Base-by-base conservation (phyloP, 64 coral and sea anemone genomes). In the Dendronephthya gigantea region DNA sequence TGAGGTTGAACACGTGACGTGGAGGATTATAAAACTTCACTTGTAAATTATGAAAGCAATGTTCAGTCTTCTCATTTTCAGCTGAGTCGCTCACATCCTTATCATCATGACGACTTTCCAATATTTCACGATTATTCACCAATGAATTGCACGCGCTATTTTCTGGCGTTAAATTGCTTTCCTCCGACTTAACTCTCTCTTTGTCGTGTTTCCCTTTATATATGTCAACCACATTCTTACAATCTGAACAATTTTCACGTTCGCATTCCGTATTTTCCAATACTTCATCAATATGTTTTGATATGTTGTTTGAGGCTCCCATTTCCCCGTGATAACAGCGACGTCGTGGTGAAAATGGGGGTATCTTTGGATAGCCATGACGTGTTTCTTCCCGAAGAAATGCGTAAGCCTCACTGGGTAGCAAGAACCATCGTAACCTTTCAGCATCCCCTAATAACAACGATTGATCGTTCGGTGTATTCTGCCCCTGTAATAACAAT, bases 401-500 rank as follows among this genome's bases (percentile, higher is more conserved):
- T 33, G 49, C 82, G 14, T 92, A 84, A 7, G 92, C 91, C 86
- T 98, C 95, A 84, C 95, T 98, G 0, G 95, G 95, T 5, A 98
- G 84, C 9, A 98, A 79, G 91, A 98, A 98, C 91, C 95, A 98
- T 9, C 95, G 87, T 0, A 90, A 58, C 29, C 69, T 89, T 81
- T 98, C 95, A 23, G 88, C 90, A 49, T 93, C 88, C 1, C 95
- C 92, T 32, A 98, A 69, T 25, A 98, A 84, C n/a, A 98, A 41
- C 48, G 89, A 86, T 62, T 98, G 95, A 86, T 98, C 95, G 51
- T 87, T 49, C 81, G 91, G 32, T 86, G 11, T 89, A 23, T 86
- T 87, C 14, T 84, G 17, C 22, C 82, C 74, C 94, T 96, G 83
- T 30, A 41, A 88, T 0, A 69, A 43, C 58, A 39, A 19, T 35